Percentiles rank a stretch among this genome's conserved stretches.
Evolutionary conservation across 2,797 vertebrate genomes (phyloP).

Genomic region (Carduelis carduelis): DNA sequence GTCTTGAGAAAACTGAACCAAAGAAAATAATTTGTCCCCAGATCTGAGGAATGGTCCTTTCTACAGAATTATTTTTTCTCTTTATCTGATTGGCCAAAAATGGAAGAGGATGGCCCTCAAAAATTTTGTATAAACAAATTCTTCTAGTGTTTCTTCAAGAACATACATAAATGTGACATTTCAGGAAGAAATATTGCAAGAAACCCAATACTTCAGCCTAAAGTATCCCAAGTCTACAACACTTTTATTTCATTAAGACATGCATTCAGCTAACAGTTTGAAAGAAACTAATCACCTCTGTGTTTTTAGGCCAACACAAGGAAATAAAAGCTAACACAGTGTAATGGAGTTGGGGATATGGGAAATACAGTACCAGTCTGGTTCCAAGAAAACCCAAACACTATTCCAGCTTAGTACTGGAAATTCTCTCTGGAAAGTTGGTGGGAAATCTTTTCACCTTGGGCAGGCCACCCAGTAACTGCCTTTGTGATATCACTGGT

Average conservation of each 20-base stretch:
- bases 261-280: not conserved
- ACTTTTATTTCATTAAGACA: not conserved
- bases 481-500: not conserved
- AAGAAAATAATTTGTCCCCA: not conserved
- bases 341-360: not conserved
- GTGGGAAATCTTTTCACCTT: not conserved
- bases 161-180: not conserved
- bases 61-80: not conserved
- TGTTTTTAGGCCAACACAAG: not conserved
- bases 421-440: not conserved
- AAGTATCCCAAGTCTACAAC: not conserved
- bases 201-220: not conserved
- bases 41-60: not conserved
- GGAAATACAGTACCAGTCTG: not conserved
- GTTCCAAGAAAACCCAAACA: not conserved
- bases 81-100: not conserved
- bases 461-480: not conserved
- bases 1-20: not conserved
- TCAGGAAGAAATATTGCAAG: not conserved
- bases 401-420: not conserved
- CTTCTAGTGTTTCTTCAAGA: not conserved
- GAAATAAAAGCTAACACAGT: not conserved
- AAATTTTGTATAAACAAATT: not conserved
- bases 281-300: not conserved
- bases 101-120: not conserved